A percentile compares a stretch with the other conserved stretches of the same genome.
Evolutionary conservation across 2,113 vertebrate species (phyloP).

Genomic region (Prionailurus viverrinus): DNA sequence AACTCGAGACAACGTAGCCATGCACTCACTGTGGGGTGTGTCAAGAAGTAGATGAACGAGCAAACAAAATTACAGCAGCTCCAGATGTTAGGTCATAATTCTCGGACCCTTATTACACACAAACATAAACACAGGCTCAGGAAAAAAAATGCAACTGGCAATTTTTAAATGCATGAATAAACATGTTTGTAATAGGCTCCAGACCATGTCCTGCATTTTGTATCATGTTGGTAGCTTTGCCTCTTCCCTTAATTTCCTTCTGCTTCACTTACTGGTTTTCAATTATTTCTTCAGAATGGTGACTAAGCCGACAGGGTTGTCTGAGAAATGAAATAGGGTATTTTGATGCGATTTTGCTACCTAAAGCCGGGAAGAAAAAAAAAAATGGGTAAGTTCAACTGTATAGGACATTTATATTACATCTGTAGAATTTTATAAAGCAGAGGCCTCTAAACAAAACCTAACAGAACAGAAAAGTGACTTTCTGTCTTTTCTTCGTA

Average conservation of each 20-base stretch:
- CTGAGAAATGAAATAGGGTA: neutral
- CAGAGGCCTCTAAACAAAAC: neutral
- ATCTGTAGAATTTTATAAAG: constrained; percentile 14
- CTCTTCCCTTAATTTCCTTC: constrained; percentile 20
- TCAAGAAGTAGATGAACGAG: constrained; percentile 43
- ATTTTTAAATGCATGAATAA: constrained; percentile 52
- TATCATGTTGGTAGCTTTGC: neutral
- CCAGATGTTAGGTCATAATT: constrained; percentile 15
- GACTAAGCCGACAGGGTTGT: neutral
- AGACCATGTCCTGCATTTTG: neutral
- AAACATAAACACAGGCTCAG: constrained; percentile 43
- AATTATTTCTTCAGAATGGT: neutral
- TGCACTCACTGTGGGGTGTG: neutral
- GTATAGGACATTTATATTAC: neutral
- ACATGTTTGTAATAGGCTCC: constrained; percentile 15
- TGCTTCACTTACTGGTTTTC: neutral
- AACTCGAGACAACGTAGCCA: neutral
- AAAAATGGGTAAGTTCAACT: neutral
- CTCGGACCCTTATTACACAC: neutral
- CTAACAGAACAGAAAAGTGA: neutral
- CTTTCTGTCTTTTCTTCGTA: neutral
- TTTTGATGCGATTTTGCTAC: constrained; percentile 17
- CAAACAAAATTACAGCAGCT: constrained; percentile 36
- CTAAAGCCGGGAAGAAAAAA: neutral
- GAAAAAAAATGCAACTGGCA: neutral